Evolutionary conservation across 1,140 invertebrate genomes (phyloP), one percentile per base, ranked within the genome.

Genomic region (Dinothrombium tinctorium): DNA sequence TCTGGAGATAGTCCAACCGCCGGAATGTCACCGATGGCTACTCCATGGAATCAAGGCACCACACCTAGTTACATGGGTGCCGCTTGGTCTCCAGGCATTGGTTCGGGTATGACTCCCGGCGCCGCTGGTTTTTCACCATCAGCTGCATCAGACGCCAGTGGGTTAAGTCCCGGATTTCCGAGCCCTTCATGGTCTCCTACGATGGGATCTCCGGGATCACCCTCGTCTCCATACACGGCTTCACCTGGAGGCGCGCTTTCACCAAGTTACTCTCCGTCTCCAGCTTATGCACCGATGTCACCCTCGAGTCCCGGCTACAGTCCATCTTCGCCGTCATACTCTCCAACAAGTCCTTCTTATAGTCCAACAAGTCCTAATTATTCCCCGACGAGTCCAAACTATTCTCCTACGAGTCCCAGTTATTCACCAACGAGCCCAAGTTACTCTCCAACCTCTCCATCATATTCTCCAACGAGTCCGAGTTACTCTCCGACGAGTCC

Each of bases 71-170:
- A 86, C 58, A 55, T 56, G 20, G 69, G 69, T 31, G 74, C 71
- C 47, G 41, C 41, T 33, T 36, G 39, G 8, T n/a, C n/a, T n/a
- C n/a, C n/a, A n/a, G 66, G 66, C 42, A 64, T 82, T 49, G 76
- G 74, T 33, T 81, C 77, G 58, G 84, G 80, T 37, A 94, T 94
- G 83, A 94, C 89, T 6, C 87, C 89, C 0, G 83, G 82, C 35
- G 83, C 76, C 17, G 83, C 87, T 2, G 82, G 82, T 21, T 98
- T 98, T 59, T 98, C 92, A 14, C 92, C 92, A 4, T 84, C 80
- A 0, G 35, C 76, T 1, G 73, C 79, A 7, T 82, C 78, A 6
- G 33, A 40, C 33, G 39, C 50, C 0, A 81, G 78, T n/a, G 81
- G 82, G 2, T 65, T 84, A 51, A 87, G 80, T 3, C 83, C 83